Base-by-base conservation (phyloP, 2,113 vertebrate genomes). In the Lycocorax pyrrhopterus region DNA sequence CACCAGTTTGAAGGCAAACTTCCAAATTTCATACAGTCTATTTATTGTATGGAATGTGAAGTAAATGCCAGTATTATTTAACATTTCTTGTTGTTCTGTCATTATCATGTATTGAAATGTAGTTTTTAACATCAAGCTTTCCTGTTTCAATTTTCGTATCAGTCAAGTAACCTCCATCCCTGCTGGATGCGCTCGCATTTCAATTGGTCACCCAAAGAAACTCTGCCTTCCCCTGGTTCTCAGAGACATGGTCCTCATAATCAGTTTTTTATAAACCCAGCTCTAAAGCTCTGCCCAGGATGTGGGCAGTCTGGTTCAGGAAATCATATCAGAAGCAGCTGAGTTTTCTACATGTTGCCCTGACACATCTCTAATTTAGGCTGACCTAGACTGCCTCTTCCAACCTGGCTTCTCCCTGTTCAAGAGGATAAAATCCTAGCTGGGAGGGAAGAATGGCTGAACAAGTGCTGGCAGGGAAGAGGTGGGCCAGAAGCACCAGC, bases 391-490 rank as follows among this genome's bases (percentile, higher is more conserved):
- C 21, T 63, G 55, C 26, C 18, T 27, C 62, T 64, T 87, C 25
- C 30, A 76, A 4, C 19, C 19, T 49, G 66, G 19, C 33, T 79
- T 62, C 25, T 82, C 14, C 29, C 32, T 73, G 33, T 39, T 82
- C 0, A 2, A 39, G 39, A n/a, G 14, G 1, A 49, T 68, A 10
- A 32, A 46, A 80, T 21, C 44, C 27, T 44, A 29, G 5, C 26
- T 60, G 41, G 41, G 49, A 66, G 52, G 21, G 29, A 87, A 21
- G 74, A 87, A 81, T 1, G 4, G 59, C 46, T 87, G 55, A 62
- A n/a, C 6, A 46, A 52, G 30, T 49, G 12, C n/a, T 56, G 37
- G 6, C 74, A 67, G 55, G 18, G 51, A 41, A 73, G n/a, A 32
- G 3, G 25, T 66, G 20, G 29, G 17, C 23, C 14, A 23, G 44